Evolutionary conservation across 2,888 invertebrate species (phyloP).

Genomic region (Drosophila lacicola): DNA sequence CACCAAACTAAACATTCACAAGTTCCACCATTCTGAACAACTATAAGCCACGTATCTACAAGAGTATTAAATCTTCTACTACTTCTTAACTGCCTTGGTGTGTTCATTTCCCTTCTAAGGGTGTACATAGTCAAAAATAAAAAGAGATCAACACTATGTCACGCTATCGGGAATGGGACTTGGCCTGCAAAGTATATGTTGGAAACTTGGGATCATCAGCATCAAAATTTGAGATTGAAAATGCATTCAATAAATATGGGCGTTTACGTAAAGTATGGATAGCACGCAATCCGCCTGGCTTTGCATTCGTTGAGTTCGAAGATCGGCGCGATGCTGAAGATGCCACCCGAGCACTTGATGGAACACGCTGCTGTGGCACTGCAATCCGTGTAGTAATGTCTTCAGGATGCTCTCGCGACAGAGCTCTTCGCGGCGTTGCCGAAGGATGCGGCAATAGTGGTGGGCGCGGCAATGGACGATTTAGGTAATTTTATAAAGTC

Average conservation of each 20-base stretch:
- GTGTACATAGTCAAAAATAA: background rate
- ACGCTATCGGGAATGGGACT: constrained; percentile 90
- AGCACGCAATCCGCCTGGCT: constrained; percentile 95
- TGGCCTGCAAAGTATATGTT: constrained; percentile 95
- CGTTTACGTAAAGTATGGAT: constrained; percentile 95
- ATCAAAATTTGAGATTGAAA: constrained; percentile 94
- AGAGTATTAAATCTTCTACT: no score
- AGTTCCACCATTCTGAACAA: no score
- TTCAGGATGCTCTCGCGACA: constrained; percentile 92
- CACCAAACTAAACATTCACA: no score
- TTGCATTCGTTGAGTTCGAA: constrained; percentile 95
- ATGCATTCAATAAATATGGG: constrained; percentile 93
- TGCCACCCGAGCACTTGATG: constrained; percentile 92
- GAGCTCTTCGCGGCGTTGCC: constrained; percentile 86
- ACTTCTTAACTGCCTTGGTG: no score
- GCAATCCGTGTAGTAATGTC: constrained; percentile 98
- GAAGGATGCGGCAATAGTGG: constrained; percentile 82
- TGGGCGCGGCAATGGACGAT: constrained; percentile 87
- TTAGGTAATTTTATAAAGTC: background rate
- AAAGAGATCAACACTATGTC: constrained; percentile 72
- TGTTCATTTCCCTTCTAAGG: no score
- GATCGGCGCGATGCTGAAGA: constrained; percentile 94
- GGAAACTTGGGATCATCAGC: constrained; percentile 95
- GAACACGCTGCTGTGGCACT: constrained; percentile 94
- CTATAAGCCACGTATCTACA: no score